Evolutionary conservation across 2,888 invertebrate species (phyloP), one percentile per base, ranked within the genome.

Genomic region (Cephus nigrinus): DNA sequence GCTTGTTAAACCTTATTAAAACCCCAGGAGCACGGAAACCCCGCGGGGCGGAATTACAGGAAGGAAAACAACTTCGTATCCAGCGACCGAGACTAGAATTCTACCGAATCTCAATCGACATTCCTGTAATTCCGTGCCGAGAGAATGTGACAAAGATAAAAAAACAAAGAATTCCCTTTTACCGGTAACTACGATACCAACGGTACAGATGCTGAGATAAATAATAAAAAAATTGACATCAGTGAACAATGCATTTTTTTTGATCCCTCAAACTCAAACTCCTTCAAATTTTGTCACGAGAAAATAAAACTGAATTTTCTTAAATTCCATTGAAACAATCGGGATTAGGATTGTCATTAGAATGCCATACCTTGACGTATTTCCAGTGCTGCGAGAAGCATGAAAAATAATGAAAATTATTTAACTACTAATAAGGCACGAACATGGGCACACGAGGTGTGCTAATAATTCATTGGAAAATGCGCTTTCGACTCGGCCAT

Each of bases 361-460:
- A 55, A 55, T 55, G 9, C 23, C 95, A 93, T 93, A 96, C 96
- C 95, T 96, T 96, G 90, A 95, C 93, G 92, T 96, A 95, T 92
- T 95, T 96, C 96, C 96, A 96, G 92, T 96, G 96, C 96, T 96
- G 93, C 92, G 80, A 81, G 84, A 87, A 90, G 92, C 92, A 90
- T 92, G 92, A 91, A 92, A 91, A 85, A 89, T 86, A 85, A 88
- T 86, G 88, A 87, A 91, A 73, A 32, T 34, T 34, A 73, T 73
- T 73, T n/a, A 30, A 34, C 30, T 15, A 12, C 12, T 12, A 12
- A 69, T 69, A 71, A 71, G 71, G 11, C 11, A 32, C 12, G 30
- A 30, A 69, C 32, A 30, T 69, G 69, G 31, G 12, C 69, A 69
- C 31, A 73, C 79, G 73, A 78, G 78, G 77, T 75, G 77, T 79